Evolutionary conservation across 1,140 invertebrate species (phyloP).

Genomic region (Drosophila suzukii): DNA sequence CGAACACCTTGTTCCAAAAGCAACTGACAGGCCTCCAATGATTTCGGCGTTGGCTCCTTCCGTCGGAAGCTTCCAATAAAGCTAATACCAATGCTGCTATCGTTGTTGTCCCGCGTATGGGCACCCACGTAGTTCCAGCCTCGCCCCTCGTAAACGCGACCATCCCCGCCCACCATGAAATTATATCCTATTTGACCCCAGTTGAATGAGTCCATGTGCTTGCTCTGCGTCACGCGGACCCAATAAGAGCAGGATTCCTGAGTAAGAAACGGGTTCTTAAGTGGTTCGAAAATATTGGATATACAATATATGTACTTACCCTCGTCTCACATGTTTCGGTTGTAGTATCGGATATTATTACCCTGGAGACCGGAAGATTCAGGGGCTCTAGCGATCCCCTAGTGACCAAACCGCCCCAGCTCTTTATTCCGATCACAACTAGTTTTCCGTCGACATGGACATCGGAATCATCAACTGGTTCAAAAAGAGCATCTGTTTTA

Average conservation of each 20-base stretch:
- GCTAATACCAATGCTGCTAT: slow-evolving; percentile 87
- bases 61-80: slow-evolving; percentile 89
- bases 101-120: slow-evolving; percentile 86
- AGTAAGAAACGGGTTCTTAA: background rate
- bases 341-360: slow-evolving; percentile 86
- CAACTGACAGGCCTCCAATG: slow-evolving; percentile 85
- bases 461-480: slow-evolving; percentile 24
- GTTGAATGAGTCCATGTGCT: slow-evolving; percentile 86
- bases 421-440: slow-evolving; percentile 60
- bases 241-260: slow-evolving; percentile 58
- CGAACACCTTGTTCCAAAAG: slow-evolving; percentile 88
- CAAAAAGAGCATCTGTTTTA: slow-evolving; percentile 9
- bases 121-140: slow-evolving; percentile 87
- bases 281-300: background rate
- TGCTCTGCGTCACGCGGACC: slow-evolving; percentile 86
- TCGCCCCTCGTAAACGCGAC: slow-evolving; percentile 86
- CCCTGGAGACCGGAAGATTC: slow-evolving; percentile 84
- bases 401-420: slow-evolving; percentile 87
- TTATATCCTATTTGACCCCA: slow-evolving; percentile 88
- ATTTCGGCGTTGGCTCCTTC: slow-evolving; percentile 86
- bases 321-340: slow-evolving; percentile 85
- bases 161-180: slow-evolving; percentile 86
- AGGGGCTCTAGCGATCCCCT: slow-evolving; percentile 73
- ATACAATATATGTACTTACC: slow-evolving; percentile 65
- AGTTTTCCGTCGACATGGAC: slow-evolving; percentile 38